Evolutionary conservation across 2,888 invertebrate genomes (phyloP).

Genomic region (Eupithecia abbreviata): DNA sequence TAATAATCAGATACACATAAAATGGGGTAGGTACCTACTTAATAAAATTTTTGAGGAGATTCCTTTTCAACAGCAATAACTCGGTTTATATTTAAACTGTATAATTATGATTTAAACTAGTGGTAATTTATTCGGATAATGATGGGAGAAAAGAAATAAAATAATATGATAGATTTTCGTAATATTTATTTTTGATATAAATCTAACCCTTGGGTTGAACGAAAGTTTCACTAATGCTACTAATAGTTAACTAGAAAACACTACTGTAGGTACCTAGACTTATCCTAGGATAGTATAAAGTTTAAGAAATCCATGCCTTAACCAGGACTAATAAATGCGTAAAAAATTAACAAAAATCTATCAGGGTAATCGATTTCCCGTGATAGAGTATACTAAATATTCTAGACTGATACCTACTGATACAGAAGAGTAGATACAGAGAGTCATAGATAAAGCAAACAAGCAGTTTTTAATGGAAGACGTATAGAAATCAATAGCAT

Average conservation of each 20-base stretch:
- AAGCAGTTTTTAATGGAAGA: neutral
- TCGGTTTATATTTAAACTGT: neutral
- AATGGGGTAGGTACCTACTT: too few relatives aligned
- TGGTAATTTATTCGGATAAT: neutral
- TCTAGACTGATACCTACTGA: too few relatives aligned
- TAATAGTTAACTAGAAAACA: neutral
- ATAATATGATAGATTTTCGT: neutral
- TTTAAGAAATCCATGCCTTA: slow-evolving; percentile 18
- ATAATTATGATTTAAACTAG: neutral
- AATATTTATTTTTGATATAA: slow-evolving; percentile 6
- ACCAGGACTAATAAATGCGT: slow-evolving; percentile 33
- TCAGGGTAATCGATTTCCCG: neutral
- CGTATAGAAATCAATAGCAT: neutral
- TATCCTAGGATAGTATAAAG: neutral
- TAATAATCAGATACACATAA: too few relatives aligned
- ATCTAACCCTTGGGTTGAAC: slow-evolving; percentile 5
- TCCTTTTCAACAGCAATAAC: too few relatives aligned
- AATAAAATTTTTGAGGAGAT: too few relatives aligned
- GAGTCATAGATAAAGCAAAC: neutral
- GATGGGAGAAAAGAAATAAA: neutral
- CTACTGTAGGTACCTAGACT: neutral
- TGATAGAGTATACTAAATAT: neutral
- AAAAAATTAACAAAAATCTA: slow-evolving; percentile 12
- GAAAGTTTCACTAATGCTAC: slow-evolving; percentile 10
- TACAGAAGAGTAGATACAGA: neutral